These are phyloP conservation scores for Cryptophagus acutangulus DNA, from an alignment of 2,888 invertebrate genomes.

Conservation along the genomic window DNA sequence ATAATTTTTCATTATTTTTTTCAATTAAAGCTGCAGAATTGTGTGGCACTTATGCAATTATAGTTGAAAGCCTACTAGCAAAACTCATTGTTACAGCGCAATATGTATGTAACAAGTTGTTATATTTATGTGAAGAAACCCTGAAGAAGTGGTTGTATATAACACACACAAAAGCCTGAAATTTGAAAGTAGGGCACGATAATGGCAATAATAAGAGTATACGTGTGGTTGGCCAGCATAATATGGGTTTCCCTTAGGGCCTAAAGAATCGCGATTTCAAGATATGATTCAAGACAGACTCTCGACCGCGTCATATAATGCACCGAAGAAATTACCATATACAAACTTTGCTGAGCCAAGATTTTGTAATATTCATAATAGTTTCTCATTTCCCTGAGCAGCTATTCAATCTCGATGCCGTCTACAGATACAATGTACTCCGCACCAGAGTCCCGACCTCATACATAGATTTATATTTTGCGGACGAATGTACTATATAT, in stretches of 20 bases:
- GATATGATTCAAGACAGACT: slow-evolving; percentile 41
- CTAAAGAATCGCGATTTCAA: slow-evolving; percentile 37
- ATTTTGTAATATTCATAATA: slow-evolving; percentile 43
- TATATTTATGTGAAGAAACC: slow-evolving; percentile 2
- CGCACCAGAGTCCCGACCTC: background rate
- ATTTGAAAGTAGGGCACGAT: slow-evolving; percentile 28
- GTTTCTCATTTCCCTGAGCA: slow-evolving; percentile 38
- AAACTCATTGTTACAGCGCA: too few species aligned
- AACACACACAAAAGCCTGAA: slow-evolving; percentile 10
- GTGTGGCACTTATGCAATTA: too few species aligned
- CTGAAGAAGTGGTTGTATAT: slow-evolving; percentile 16
- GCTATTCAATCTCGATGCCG: slow-evolving; percentile 33
- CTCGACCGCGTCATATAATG: slow-evolving; percentile 37
- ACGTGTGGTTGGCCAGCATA: slow-evolving; percentile 21
- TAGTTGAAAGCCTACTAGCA: too few species aligned
- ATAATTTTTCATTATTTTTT: too few species aligned
- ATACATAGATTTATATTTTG: slow-evolving; percentile 1
- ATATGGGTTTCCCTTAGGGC: slow-evolving; percentile 27
- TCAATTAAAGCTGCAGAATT: too few species aligned
- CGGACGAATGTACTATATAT: slow-evolving; percentile 2
- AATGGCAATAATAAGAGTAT: slow-evolving; percentile 26
- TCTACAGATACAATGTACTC: slow-evolving; percentile 2
- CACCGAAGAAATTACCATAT: slow-evolving; percentile 42
- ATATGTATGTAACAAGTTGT: too few species aligned
- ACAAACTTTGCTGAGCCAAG: slow-evolving; percentile 34